Evolutionary conservation across 2,888 invertebrate species (phyloP).

Genomic region (Therioaphis trifolii): DNA sequence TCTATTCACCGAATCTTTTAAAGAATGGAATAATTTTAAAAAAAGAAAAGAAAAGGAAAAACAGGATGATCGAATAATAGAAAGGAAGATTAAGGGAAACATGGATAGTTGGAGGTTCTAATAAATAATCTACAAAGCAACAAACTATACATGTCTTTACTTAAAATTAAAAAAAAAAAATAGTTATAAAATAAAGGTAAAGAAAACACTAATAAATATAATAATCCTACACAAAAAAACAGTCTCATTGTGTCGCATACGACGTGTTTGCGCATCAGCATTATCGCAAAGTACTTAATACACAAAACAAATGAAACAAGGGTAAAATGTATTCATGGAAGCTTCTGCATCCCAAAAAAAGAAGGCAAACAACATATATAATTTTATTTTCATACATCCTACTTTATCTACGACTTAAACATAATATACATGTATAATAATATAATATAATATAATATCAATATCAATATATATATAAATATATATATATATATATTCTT

Average conservation of each 20-base stretch:
- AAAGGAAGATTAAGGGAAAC: not conserved
- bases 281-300: constrained; percentile 21
- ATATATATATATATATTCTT: no score
- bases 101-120: not conserved
- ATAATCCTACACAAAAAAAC: constrained; percentile 46
- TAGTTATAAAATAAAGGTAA: constrained; percentile 6
- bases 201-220: not conserved
- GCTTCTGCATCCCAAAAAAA: constrained; percentile 10
- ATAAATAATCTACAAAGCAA: constrained; percentile 40
- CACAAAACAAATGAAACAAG: constrained; percentile 47
- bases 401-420: constrained; percentile 50
- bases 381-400: constrained; percentile 41
- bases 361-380: constrained; percentile 49
- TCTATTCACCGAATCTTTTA: not conserved
- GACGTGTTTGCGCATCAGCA: constrained; percentile 19
- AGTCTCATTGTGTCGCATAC: constrained; percentile 52
- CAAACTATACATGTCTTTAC: not conserved
- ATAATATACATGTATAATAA: constrained; percentile 44
- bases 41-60: not conserved
- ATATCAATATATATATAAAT: constrained; percentile 25
- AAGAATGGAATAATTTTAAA: not conserved
- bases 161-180: not conserved
- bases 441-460: constrained; percentile 49
- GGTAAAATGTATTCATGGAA: constrained; percentile 32
- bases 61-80: not conserved